These are phyloP conservation scores for Pollenia griseotomentosa DNA, from an alignment of 2,888 invertebrate genomes.

Conservation along the genomic window DNA sequence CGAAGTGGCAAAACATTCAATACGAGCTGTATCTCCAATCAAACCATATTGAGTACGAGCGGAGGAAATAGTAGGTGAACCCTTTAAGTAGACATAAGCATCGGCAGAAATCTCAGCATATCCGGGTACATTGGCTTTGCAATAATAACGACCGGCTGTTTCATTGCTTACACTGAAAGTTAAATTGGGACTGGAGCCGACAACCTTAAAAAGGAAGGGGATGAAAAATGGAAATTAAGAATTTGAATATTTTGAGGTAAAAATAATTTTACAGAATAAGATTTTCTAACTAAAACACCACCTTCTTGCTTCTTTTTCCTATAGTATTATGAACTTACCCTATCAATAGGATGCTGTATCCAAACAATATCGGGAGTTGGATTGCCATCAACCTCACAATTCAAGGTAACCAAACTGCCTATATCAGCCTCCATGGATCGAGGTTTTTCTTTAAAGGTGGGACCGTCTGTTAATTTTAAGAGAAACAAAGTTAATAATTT, in stretches of 20 bases:
- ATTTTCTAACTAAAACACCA: neutral
- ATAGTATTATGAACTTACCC: slow-evolving; percentile 83
- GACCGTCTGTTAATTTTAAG: slow-evolving; percentile 88
- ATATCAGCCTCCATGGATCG: slow-evolving; percentile 92
- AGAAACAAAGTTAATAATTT: neutral
- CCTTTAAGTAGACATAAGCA: slow-evolving; percentile 92
- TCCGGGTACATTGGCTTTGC: slow-evolving; percentile 94
- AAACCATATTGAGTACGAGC: slow-evolving; percentile 92
- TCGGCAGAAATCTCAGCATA: slow-evolving; percentile 94
- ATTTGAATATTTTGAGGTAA: neutral
- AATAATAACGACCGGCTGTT: slow-evolving; percentile 94
- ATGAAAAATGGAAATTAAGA: neutral
- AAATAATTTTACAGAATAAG: too few species aligned
- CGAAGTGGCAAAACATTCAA: slow-evolving; percentile 95
- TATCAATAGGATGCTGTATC: slow-evolving; percentile 92
- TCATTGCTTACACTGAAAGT: slow-evolving; percentile 91
- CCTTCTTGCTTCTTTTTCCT: neutral
- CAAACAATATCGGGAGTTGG: slow-evolving; percentile 95
- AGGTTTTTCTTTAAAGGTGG: slow-evolving; percentile 91
- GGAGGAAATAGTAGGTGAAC: slow-evolving; percentile 92
- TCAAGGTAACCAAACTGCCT: slow-evolving; percentile 91
- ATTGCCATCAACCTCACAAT: slow-evolving; percentile 96
- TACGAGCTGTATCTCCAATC: slow-evolving; percentile 91
- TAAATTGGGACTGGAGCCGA: slow-evolving; percentile 91
- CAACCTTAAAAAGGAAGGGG: slow-evolving; percentile 84